These are phyloP conservation scores for Thamnophis sirtalis DNA, from an alignment of 2,113 vertebrate species.

Conservation along the genomic window DNA sequence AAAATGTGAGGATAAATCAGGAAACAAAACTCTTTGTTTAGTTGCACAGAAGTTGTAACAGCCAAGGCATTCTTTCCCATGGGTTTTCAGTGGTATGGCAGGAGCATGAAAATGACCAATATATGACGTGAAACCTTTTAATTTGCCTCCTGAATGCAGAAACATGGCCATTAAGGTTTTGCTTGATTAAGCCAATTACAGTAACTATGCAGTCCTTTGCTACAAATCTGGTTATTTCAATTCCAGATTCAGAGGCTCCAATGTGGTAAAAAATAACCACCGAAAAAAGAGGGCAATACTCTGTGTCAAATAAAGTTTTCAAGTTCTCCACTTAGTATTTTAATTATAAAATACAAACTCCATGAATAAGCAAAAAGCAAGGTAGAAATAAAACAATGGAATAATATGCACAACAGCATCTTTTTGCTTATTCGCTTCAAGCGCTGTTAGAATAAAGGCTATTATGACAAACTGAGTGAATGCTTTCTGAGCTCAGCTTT, in stretches of 20 bases:
- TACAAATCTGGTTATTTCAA: background rate
- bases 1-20: background rate
- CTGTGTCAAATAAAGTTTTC: background rate
- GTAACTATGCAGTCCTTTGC: background rate
- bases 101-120: background rate
- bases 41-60: background rate
- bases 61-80: background rate
- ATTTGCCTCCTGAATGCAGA: background rate
- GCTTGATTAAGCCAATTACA: background rate
- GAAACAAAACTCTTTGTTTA: background rate
- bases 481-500: background rate
- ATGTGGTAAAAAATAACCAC: background rate
- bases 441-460: background rate
- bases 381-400: background rate
- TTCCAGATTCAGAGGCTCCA: background rate
- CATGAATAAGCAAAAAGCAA: background rate
- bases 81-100: background rate
- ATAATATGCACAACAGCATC: background rate
- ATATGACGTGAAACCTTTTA: background rate
- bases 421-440: background rate
- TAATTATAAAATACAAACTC: background rate
- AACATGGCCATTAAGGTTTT: background rate
- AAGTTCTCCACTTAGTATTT: background rate
- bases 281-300: background rate
- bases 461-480: background rate